Evolutionary conservation across 2,797 vertebrate genomes (phyloP).

Genomic region (Gephyroberyx darwinii): DNA sequence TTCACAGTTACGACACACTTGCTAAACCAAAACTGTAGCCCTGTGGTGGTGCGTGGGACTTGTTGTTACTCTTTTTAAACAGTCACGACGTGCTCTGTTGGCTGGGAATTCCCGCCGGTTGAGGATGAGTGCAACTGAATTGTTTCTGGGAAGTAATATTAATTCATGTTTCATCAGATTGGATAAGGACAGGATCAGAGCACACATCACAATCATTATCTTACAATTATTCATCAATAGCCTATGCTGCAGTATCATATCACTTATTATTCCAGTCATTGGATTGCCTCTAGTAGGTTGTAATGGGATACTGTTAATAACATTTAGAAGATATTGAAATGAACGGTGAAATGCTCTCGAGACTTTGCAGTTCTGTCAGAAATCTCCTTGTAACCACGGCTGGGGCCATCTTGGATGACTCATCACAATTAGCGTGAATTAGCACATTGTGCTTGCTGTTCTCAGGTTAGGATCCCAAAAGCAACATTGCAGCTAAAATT

Average conservation of each 20-base stretch:
- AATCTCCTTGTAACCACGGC: no score
- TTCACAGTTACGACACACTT: slow-evolving; percentile 54
- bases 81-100: slow-evolving; percentile 55
- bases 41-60: slow-evolving; percentile 59
- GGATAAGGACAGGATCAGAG: slow-evolving; percentile 22
- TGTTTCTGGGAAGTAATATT: slow-evolving; percentile 21
- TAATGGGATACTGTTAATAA: slow-evolving; percentile 39
- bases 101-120: slow-evolving; percentile 27
- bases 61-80: slow-evolving; percentile 59
- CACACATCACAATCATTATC: background rate
- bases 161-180: slow-evolving; percentile 26
- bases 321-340: slow-evolving; percentile 20
- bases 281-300: slow-evolving; percentile 10
- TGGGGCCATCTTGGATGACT: no score
- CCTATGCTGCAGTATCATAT: slow-evolving; percentile 19
- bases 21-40: slow-evolving; percentile 46
- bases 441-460: no score
- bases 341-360: background rate
- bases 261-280: slow-evolving; percentile 11
- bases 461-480: no score
- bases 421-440: no score
- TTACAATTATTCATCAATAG: slow-evolving; percentile 35
- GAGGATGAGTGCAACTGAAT: slow-evolving; percentile 22
- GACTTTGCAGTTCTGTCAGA: no score
- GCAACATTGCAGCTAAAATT: no score